phyloP scores from a whole-genome alignment of 2,797 vertebrate genomes.

The Australoheros facetus region DNA sequence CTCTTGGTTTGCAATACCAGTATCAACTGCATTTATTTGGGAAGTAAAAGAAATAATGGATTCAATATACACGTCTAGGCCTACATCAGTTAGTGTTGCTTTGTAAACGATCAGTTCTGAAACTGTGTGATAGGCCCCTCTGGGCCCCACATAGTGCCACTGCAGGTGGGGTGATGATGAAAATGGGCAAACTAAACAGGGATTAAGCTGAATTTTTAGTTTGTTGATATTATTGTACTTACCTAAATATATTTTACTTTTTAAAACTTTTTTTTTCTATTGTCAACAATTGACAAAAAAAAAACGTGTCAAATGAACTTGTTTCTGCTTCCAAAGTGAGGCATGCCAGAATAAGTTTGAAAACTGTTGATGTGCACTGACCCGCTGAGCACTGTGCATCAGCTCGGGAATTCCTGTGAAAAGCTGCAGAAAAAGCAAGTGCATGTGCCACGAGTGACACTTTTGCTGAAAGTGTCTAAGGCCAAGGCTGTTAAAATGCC shows the following conservation, averaged over 20 bases:
- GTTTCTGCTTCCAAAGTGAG: not conserved
- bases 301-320: not conserved
- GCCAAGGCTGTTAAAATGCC: not conserved
- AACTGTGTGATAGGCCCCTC: not conserved
- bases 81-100: not conserved
- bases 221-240: too few relatives aligned
- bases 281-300: not conserved
- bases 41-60: not conserved
- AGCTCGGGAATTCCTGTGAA: not conserved
- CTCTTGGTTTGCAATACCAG: not conserved
- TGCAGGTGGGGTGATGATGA: not conserved
- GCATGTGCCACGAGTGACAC: not conserved
- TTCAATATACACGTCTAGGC: not conserved
- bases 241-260: not conserved
- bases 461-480: not conserved
- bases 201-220: not conserved
- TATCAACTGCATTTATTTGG: not conserved
- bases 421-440: constrained; percentile 2
- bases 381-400: not conserved
- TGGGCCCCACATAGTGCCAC: not conserved
- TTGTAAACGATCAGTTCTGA: not conserved
- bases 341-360: not conserved
- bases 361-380: not conserved
- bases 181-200: too few relatives aligned
- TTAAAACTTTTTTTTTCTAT: not conserved